Evolutionary conservation across 2,888 invertebrate species (phyloP).

Genomic region (Volucella zonaria): DNA sequence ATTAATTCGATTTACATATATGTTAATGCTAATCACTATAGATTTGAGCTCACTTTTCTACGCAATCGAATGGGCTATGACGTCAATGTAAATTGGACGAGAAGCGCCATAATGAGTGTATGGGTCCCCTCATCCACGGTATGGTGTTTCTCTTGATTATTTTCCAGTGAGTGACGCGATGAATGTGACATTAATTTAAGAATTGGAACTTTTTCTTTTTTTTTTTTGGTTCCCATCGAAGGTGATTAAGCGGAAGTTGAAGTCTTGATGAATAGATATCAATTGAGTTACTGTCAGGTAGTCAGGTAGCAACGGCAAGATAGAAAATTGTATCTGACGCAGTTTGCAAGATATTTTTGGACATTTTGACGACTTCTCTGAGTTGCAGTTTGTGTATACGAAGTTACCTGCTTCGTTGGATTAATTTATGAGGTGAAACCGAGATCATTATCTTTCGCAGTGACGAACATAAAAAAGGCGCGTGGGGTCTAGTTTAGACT

Average conservation of each 20-base stretch:
- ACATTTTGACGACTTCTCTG: no score
- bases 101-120: conserved; percentile 5
- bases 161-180: not conserved
- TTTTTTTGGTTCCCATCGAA: not conserved
- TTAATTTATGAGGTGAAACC: no score
- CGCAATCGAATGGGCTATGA: conserved; percentile 50
- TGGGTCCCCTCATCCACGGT: conserved; percentile 11
- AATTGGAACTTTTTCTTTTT: no score
- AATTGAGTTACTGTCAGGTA: no score
- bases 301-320: no score
- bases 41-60: conserved; percentile 24
- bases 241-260: not conserved
- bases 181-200: not conserved
- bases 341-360: no score
- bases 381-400: no score
- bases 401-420: no score
- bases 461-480: no score
- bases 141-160: conserved; percentile 1
- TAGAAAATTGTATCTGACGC: no score
- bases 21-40: conserved; percentile 58
- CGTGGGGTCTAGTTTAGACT: no score
- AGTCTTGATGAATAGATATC: not conserved
- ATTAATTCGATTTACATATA: conserved; percentile 49
- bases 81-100: conserved; percentile 66
- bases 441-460: no score